These are phyloP conservation scores for Tragelaphus strepsiceros DNA, from an alignment of 2,113 vertebrate species.

Conservation along the genomic window DNA sequence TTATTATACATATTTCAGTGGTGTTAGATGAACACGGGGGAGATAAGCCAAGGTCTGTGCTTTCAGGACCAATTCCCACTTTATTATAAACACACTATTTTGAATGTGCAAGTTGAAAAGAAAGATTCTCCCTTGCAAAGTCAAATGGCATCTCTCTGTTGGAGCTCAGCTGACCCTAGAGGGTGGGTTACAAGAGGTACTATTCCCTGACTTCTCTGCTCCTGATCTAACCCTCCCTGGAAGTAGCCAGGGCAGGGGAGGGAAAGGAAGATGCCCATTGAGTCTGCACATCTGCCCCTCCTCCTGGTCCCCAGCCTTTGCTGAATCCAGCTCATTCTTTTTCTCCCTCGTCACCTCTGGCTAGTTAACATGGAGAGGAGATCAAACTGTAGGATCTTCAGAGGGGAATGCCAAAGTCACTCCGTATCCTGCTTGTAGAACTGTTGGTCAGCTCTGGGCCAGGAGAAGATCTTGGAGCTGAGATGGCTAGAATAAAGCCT, in stretches of 20 bases:
- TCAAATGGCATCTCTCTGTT: not conserved
- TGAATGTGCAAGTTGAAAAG: not conserved
- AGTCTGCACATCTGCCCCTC: not conserved
- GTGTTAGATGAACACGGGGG: not conserved
- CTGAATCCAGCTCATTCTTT: not conserved
- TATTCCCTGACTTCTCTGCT: not conserved
- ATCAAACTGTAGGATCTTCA: not conserved
- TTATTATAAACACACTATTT: not conserved
- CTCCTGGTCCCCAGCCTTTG: not conserved
- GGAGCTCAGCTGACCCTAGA: not conserved
- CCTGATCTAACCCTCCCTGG: not conserved
- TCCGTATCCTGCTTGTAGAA: not conserved
- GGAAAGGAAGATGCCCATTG: not conserved
- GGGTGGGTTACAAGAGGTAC: not conserved
- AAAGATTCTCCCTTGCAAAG: not conserved
- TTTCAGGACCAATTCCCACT: not conserved
- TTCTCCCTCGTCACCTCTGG: not conserved
- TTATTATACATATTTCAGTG: not conserved
- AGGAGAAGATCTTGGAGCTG: not conserved
- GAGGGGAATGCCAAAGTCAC: not conserved
- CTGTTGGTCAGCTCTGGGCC: not conserved
- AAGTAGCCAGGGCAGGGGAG: not conserved
- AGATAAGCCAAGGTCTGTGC: not conserved
- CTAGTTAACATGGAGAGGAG: not conserved
- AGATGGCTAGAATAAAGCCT: not conserved